These are phyloP conservation scores for Rhinogobio ventralis DNA, from an alignment of 2,797 vertebrate species.

Conservation along the genomic window DNA sequence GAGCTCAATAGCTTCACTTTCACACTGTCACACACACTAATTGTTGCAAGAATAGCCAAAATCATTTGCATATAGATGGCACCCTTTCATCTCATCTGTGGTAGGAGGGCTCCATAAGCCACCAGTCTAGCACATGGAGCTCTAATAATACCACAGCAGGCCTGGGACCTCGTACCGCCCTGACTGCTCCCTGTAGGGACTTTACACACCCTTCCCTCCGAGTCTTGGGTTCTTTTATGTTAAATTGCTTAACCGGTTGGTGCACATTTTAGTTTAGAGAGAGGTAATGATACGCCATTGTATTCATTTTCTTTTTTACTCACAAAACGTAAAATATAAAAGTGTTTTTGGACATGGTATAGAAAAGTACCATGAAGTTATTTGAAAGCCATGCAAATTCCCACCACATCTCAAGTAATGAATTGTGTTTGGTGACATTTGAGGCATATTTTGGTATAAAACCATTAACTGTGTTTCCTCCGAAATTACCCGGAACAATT, in stretches of 20 bases:
- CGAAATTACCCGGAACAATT: too few relatives aligned
- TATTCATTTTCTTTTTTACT: not conserved
- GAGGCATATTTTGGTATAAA: too few relatives aligned
- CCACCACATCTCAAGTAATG: too few relatives aligned
- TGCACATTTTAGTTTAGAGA: slow-evolving; percentile 26
- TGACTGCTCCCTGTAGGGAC: not conserved
- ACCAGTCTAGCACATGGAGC: slow-evolving; percentile 67
- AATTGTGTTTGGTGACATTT: too few relatives aligned
- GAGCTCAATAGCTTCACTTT: slow-evolving; percentile 51
- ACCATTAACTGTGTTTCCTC: too few relatives aligned
- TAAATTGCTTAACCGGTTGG: slow-evolving; percentile 12
- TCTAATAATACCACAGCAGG: slow-evolving; percentile 62
- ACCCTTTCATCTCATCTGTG: slow-evolving; percentile 66
- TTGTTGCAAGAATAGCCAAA: slow-evolving; percentile 77
- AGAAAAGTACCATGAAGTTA: not conserved
- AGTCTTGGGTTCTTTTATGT: slow-evolving; percentile 8
- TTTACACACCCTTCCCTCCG: not conserved
- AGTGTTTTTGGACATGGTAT: not conserved
- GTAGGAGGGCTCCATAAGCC: slow-evolving; percentile 72
- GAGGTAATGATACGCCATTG: not conserved
- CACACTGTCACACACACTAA: slow-evolving; percentile 57
- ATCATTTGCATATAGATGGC: slow-evolving; percentile 78
- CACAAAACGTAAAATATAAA: too few relatives aligned
- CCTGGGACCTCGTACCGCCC: slow-evolving; percentile 47
- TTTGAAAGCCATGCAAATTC: not conserved